Base-by-base conservation (phyloP, 2,797 vertebrate genomes). In the Epinephelus malabaricus region DNA sequence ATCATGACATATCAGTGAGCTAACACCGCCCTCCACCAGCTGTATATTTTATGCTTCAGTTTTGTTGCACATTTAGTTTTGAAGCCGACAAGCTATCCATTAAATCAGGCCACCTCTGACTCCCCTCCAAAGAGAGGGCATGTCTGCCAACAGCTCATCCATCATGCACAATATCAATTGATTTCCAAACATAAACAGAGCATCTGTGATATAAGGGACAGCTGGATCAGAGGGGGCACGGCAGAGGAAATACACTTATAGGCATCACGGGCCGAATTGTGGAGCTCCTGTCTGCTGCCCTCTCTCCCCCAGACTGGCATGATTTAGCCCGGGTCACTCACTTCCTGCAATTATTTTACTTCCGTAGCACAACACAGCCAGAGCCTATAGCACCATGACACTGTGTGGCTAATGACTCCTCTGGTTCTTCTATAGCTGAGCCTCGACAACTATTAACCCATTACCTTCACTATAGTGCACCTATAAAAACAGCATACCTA, bases 131-230 rank as follows among this genome's bases (percentile, higher is more conserved):
- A 58, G 95, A 92, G 88, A 79, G 92, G 95, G 93, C 94, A 92
- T 73, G 92, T 93, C 95, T 94, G 92, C 93, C 92, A 94, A 65
- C 79, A 88, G 94, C 92, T 93, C 91, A 95, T 95, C 93, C 92
- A 95, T 97, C 96, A 96, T 93, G 76, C 6, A 12, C 89, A 95
- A 94, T 94, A 96, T 95, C 95, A 88, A 92, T 90, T 92, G 94
- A 95, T 93, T 94, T 93, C 92, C 94, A 94, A 94, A 95, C 94
- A 85, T 92, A 95, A 95, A 95, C 95, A 96, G 94, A 94, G 89
- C 93, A 94, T 95, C 94, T 96, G 89, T 94, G 95, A 89, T 94
- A 94, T 84, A 93, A 93, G 93, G 92, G 95, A 94, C 90, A 95
- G 93, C 85, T 74, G 92, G 86, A 90, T 87, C 82, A 76, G 67